These are phyloP conservation scores for Neotragus pygmaeus DNA, from an alignment of 2,113 vertebrate genomes.

Conservation along the genomic window DNA sequence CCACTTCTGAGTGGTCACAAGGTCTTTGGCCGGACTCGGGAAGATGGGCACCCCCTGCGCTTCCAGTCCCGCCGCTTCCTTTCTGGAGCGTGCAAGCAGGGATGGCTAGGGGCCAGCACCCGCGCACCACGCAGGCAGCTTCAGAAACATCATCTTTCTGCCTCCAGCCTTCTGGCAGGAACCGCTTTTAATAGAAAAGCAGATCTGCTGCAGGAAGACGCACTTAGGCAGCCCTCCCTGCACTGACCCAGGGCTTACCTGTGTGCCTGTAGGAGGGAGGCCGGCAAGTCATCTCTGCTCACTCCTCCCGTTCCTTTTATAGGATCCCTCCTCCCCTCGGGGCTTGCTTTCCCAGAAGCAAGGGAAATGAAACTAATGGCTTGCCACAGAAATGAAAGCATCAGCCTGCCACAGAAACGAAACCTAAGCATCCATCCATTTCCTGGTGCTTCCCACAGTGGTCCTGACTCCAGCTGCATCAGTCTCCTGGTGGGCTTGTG, in stretches of 20 bases:
- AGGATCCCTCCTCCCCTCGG: accelerated
- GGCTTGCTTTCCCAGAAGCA: no score
- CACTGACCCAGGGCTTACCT: not conserved
- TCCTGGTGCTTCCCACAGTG: accelerated
- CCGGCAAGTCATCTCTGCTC: accelerated
- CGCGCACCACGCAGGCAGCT: accelerated
- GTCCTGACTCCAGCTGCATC: no score
- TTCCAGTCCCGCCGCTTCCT: accelerated
- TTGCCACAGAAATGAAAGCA: not conserved
- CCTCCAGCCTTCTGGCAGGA: not conserved
- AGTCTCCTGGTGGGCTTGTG: not conserved
- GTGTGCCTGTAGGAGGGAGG: accelerated
- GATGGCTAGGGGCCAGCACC: accelerated
- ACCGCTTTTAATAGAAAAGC: not conserved
- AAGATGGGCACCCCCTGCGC: no score
- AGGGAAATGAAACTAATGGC: not conserved
- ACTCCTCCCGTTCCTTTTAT: not conserved
- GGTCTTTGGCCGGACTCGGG: no score
- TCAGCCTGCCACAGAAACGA: not conserved
- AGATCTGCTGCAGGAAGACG: accelerated
- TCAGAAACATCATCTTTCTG: not conserved
- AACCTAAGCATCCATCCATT: not conserved
- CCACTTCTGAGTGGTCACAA: not conserved
- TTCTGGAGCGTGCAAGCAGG: accelerated
- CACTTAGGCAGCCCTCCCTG: accelerated